Evolutionary conservation across 2,113 vertebrate genomes (phyloP).

Genomic region (Pardalotus punctatus): DNA sequence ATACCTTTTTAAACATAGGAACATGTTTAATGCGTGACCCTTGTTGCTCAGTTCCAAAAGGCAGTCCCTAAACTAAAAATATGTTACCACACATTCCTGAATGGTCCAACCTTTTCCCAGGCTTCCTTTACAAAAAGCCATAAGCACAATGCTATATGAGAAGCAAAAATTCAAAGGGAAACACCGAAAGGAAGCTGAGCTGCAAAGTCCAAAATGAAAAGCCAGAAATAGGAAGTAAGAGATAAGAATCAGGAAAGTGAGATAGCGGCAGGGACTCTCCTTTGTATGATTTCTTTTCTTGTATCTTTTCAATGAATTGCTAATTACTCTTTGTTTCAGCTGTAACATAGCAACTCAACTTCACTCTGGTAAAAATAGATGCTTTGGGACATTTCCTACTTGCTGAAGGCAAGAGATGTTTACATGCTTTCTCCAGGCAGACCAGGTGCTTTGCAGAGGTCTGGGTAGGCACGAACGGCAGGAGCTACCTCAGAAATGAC

Average conservation of each 20-base stretch:
- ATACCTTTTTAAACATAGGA: background rate
- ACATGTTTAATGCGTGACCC: background rate
- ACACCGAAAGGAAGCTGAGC: constrained; percentile 58
- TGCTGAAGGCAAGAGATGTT: background rate
- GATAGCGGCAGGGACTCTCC: constrained; percentile 30
- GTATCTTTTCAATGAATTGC: constrained; percentile 60
- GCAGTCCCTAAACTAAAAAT: constrained; percentile 49
- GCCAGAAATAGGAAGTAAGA: constrained; percentile 59
- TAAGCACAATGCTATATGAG: constrained; percentile 38
- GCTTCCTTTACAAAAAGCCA: constrained; percentile 33
- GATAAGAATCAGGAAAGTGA: constrained; percentile 61
- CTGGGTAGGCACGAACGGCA: background rate
- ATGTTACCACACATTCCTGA: constrained; percentile 46
- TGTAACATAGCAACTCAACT: background rate
- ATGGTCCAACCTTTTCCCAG: constrained; percentile 4
- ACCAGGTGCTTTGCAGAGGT: background rate
- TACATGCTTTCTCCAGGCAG: constrained; percentile 4
- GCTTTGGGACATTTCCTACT: constrained; percentile 33
- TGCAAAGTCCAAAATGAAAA: constrained; percentile 62
- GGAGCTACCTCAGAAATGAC: background rate
- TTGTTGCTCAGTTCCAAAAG: background rate
- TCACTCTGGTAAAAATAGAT: constrained; percentile 51
- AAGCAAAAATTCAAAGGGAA: constrained; percentile 51
- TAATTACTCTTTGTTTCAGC: constrained; percentile 59
- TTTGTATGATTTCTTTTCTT: constrained; percentile 62